Evolutionary conservation across 2,797 vertebrate genomes (phyloP).

Genomic region (Carduelis carduelis): DNA sequence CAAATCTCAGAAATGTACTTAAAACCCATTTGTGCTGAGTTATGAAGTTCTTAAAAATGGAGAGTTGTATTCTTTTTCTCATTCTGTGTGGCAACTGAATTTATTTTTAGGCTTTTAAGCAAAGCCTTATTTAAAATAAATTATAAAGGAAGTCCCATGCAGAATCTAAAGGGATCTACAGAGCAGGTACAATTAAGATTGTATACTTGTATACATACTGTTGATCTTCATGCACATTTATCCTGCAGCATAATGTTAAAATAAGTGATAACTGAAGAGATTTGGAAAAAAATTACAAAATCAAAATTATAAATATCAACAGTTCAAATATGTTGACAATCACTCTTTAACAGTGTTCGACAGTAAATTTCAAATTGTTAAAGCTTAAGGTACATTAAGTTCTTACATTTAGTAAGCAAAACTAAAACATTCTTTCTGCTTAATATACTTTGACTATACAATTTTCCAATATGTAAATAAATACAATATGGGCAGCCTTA

Average conservation of each 20-base stretch:
- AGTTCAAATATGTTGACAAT: neutral
- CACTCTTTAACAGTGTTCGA: neutral
- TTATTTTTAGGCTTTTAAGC: neutral
- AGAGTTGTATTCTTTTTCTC: neutral
- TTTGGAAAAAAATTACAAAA: constrained; percentile 48
- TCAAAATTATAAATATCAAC: constrained; percentile 31
- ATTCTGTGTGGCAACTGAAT: neutral
- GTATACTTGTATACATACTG: constrained; percentile 74
- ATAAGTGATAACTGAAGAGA: constrained; percentile 73
- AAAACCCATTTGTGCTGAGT: constrained; percentile 32
- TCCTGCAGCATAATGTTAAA: constrained; percentile 80
- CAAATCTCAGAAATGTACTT: constrained; percentile 67
- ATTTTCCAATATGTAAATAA: neutral
- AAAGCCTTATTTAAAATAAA: constrained; percentile 17
- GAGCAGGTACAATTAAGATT: neutral
- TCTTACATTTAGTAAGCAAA: neutral
- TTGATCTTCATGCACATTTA: constrained; percentile 73
- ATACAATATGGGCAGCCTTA: neutral
- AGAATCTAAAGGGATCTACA: constrained; percentile 56
- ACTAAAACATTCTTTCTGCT: neutral
- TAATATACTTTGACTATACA: neutral
- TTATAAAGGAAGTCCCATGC: constrained; percentile 26
- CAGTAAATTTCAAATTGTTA: neutral
- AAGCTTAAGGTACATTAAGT: neutral
- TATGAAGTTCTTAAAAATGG: constrained; percentile 57